Conservation (phyloP, 2,888 invertebrate species). For the Lissonota sp. region DNA sequence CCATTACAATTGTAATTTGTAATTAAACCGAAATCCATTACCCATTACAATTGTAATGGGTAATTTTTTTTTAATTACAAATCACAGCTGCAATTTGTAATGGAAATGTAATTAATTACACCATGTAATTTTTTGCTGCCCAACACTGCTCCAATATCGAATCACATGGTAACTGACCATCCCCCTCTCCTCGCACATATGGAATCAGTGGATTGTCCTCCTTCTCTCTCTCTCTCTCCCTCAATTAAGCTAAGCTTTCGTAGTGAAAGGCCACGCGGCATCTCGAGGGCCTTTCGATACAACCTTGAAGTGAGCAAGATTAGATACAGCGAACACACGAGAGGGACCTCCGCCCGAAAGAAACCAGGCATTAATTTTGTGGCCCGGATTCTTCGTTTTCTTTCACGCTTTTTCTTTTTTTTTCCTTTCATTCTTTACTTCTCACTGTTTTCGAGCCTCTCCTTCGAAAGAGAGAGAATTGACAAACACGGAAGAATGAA, state of each 20-base stretch:
- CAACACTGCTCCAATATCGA: too few species aligned
- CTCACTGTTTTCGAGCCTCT: neutral
- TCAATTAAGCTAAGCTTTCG: slow-evolving; percentile 81
- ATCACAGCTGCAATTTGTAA: too few species aligned
- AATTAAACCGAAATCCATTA: too few species aligned
- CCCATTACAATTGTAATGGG: too few species aligned
- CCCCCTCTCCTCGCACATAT: too few species aligned
- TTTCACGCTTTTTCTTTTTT: slow-evolving; percentile 32
- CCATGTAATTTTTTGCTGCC: too few species aligned
- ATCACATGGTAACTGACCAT: too few species aligned
- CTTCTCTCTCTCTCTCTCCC: slow-evolving; percentile 56
- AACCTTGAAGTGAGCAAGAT: slow-evolving; percentile 74
- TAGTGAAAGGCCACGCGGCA: slow-evolving; percentile 66
- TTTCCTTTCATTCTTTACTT: neutral
- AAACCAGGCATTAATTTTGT: slow-evolving; percentile 77
- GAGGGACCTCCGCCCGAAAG: slow-evolving; percentile 18
- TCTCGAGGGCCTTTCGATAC: slow-evolving; percentile 71
- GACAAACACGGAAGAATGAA: slow-evolving; percentile 41
- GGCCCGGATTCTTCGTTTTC: slow-evolving; percentile 51
- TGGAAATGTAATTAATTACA: too few species aligned
- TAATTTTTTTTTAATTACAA: too few species aligned
- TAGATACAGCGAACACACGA: slow-evolving; percentile 73
- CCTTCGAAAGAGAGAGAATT: slow-evolving; percentile 16
- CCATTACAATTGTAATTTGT: too few species aligned
- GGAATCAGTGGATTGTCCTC: too few species aligned